Conservation (phyloP, 2,888 invertebrate genomes). For the Eretmocerus hayati region DNA sequence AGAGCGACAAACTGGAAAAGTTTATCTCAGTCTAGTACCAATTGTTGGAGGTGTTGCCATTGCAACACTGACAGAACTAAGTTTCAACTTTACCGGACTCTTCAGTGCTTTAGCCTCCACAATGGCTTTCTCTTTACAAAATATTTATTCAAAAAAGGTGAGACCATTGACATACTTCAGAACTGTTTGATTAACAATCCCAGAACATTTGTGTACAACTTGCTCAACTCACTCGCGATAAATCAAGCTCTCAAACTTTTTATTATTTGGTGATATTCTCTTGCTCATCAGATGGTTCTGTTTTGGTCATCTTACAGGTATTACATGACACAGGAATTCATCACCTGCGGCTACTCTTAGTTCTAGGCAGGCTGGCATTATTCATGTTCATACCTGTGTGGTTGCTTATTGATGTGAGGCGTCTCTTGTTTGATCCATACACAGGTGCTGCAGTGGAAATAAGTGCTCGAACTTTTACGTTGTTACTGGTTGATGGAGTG, state of each 20-base stretch:
- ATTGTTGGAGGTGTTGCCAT: conserved; percentile 86
- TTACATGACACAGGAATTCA: conserved; percentile 82
- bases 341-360: conserved; percentile 75
- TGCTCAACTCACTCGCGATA: not conserved
- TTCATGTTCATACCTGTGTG: conserved; percentile 79
- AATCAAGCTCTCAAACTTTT: not conserved
- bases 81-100: conserved; percentile 80
- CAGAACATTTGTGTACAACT: not conserved
- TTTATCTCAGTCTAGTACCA: conserved; percentile 80
- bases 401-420: conserved; percentile 63
- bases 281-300: not conserved
- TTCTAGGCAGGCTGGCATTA: conserved; percentile 72
- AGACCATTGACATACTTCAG: no score
- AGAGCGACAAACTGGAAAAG: conserved; percentile 74
- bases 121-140: conserved; percentile 86
- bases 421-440: conserved; percentile 56
- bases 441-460: conserved; percentile 26
- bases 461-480: conserved; percentile 52
- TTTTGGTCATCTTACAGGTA: conserved; percentile 52
- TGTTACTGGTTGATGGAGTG: conserved; percentile 72
- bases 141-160: conserved; percentile 93
- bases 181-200: no score
- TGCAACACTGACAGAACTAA: conserved; percentile 88
- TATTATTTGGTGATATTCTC: not conserved
- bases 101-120: conserved; percentile 82